phyloP scores from a whole-genome alignment of 2,888 invertebrate genomes.

The Platypus cylindrus region DNA sequence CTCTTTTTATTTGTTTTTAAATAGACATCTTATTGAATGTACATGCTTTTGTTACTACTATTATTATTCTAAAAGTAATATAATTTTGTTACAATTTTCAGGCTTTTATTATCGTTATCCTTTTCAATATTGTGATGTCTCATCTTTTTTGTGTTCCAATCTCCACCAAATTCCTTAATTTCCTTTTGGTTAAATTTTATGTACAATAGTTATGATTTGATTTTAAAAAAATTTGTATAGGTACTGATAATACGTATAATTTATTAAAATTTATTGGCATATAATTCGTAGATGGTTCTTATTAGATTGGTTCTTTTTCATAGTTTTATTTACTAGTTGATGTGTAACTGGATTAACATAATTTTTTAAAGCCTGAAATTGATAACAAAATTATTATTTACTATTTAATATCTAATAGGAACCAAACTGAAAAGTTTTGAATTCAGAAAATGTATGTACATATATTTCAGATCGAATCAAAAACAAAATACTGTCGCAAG shows the following conservation, averaged over 20 bases:
- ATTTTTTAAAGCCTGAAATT: constrained; percentile 15
- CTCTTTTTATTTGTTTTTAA: too few species aligned
- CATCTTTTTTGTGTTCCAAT: constrained; percentile 12
- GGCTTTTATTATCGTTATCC: constrained; percentile 10
- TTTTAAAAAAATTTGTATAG: too few species aligned
- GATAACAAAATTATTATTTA: constrained; percentile 11
- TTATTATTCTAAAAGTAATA: too few species aligned
- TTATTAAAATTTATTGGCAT: too few species aligned
- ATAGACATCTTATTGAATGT: too few species aligned
- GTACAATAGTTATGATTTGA: too few species aligned
- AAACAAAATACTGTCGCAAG: constrained; percentile 1
- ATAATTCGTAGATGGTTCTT: constrained; percentile 13
- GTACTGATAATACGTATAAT: not conserved
- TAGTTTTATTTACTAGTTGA: too few species aligned
- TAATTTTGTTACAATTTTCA: constrained; percentile 14
- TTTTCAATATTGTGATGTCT: not conserved
- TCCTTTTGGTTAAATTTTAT: too few species aligned
- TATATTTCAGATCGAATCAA: constrained; percentile 3
- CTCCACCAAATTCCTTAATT: constrained; percentile 10
- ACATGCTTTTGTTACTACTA: too few species aligned
- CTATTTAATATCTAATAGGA: constrained; percentile 11
- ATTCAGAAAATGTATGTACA: not conserved
- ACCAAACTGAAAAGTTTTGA: constrained; percentile 3
- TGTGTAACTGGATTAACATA: too few species aligned
- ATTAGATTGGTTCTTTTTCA: constrained; percentile 12